Conservation (phyloP, 2,113 vertebrate species). For the Larimichthys crocea region DNA sequence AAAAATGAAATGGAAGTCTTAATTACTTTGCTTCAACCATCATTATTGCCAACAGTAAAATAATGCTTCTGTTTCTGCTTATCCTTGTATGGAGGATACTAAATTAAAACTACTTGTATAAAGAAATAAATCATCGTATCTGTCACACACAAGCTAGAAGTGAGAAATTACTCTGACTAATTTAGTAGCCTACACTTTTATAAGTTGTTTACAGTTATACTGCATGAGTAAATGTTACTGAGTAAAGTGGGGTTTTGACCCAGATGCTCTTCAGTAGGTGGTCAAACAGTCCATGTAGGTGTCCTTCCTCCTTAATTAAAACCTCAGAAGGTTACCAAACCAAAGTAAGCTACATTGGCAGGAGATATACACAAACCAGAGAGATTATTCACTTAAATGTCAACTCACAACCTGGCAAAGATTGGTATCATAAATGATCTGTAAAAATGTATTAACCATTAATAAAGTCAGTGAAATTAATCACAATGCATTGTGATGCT, state of each 20-base stretch:
- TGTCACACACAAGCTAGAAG: not conserved
- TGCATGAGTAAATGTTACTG: not conserved
- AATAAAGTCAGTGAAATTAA: not conserved
- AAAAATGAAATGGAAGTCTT: not conserved
- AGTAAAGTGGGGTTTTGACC: constrained; percentile 2
- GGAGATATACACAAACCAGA: constrained; percentile 11
- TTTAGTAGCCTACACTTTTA: not conserved
- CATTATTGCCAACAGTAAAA: constrained; percentile 12
- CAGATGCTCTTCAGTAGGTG: constrained; percentile 9
- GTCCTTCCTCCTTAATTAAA: constrained; percentile 36
- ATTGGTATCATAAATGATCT: not conserved
- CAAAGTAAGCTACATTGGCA: not conserved
- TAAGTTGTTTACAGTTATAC: not conserved
- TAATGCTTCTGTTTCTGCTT: not conserved
- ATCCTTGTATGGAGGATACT: no score
- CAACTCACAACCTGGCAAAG: not conserved
- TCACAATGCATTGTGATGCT: not conserved
- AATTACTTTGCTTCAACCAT: constrained; percentile 3
- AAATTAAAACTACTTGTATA: not conserved
- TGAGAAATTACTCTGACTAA: constrained; percentile 3
- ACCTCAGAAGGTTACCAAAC: constrained; percentile 3
- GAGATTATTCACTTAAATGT: not conserved
- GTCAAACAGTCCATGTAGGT: constrained; percentile 8
- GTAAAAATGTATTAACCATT: not conserved
- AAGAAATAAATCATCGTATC: not conserved